phyloP scores from a whole-genome alignment of 2,888 invertebrate genomes.

The Cerastis rubricosa region DNA sequence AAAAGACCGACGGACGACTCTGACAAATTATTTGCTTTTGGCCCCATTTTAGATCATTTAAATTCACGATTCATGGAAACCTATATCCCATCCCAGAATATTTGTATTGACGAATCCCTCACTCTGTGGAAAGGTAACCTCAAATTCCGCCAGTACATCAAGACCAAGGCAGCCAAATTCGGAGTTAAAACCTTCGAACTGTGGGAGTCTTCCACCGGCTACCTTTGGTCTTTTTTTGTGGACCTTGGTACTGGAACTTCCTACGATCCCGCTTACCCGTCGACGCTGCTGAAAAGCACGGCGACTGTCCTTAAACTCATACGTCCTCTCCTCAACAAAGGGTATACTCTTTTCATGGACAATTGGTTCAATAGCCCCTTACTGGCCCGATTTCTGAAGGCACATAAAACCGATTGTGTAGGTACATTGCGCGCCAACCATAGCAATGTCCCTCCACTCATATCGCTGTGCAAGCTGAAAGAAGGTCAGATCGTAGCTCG shows the following conservation, averaged over 20 bases:
- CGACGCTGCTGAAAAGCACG: background rate
- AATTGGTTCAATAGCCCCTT: slow-evolving; percentile 8
- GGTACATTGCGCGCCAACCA: background rate
- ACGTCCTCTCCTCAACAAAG: background rate
- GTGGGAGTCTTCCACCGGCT: slow-evolving; percentile 1
- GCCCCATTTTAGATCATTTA: too few relatives aligned
- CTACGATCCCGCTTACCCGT: background rate
- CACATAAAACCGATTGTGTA: slow-evolving; percentile 1
- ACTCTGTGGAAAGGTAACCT: background rate
- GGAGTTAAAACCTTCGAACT: slow-evolving; percentile 2
- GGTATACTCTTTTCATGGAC: background rate
- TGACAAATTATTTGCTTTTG: too few relatives aligned
- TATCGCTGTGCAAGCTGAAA: background rate
- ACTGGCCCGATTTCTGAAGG: slow-evolving; percentile 5
- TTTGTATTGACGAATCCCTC: too few relatives aligned
- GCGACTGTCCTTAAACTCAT: background rate
- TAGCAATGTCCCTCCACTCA: background rate
- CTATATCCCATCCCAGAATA: background rate
- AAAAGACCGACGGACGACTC: too few relatives aligned
- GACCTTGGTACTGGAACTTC: background rate
- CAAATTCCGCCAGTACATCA: background rate
- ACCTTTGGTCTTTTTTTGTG: background rate
- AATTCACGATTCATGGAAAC: background rate
- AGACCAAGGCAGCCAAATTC: background rate
- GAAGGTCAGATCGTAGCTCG: background rate